Evolutionary conservation across 2,113 vertebrate genomes (phyloP).

Genomic region (Egretta garzetta): DNA sequence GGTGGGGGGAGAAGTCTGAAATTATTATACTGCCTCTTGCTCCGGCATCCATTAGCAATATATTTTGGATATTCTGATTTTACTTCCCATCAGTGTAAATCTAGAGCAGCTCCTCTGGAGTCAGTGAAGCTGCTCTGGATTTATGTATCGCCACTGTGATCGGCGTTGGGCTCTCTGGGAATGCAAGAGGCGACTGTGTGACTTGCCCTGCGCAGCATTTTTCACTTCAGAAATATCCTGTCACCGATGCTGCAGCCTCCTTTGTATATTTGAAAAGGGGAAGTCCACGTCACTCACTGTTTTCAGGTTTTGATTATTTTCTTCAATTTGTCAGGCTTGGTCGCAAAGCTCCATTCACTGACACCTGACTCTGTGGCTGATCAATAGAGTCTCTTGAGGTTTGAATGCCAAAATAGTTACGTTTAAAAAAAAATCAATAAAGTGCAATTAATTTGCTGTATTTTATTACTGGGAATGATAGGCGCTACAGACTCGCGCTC

Average conservation of each 20-base stretch:
- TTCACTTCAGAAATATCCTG: neutral
- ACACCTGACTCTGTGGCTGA: neutral
- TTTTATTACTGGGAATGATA: conserved; percentile 37
- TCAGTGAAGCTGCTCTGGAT: neutral
- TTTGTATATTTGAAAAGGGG: neutral
- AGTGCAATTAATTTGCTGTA: conserved; percentile 43
- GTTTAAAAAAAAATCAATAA: conserved; percentile 50
- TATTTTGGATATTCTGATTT: neutral
- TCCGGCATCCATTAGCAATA: neutral
- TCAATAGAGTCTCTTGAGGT: neutral
- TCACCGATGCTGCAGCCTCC: neutral
- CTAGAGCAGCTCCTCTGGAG: neutral
- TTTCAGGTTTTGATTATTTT: neutral
- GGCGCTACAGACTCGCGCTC: neutral
- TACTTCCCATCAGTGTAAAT: neutral
- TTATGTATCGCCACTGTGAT: neutral
- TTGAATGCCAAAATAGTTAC: conserved; percentile 50
- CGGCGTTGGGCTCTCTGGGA: neutral
- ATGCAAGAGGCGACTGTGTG: neutral
- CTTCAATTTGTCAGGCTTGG: neutral
- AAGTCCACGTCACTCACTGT: neutral
- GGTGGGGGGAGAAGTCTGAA: neutral
- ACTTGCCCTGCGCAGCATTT: neutral
- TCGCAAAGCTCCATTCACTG: neutral
- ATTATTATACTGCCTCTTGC: neutral